Conservation (phyloP, 2,113 vertebrate genomes). For the Vireo altiloquus region DNA sequence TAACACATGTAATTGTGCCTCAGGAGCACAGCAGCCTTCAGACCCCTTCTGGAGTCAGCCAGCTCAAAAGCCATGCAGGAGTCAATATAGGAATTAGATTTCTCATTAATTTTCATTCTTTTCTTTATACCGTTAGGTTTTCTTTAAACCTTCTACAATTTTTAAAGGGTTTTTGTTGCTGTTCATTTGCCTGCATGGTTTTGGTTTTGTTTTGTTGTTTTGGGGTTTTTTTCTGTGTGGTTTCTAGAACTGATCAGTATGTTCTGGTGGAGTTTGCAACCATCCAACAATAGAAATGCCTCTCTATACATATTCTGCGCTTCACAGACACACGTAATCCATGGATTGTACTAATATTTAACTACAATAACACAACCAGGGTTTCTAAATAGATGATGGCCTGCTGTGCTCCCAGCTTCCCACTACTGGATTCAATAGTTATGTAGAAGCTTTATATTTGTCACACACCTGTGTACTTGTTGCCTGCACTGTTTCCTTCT, state of each 20-base stretch:
- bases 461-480: not conserved
- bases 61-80: not conserved
- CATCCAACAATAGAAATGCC: not conserved
- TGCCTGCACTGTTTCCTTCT: not conserved
- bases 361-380: not conserved
- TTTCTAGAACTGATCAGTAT: not conserved
- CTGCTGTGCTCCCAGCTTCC: not conserved
- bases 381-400: not conserved
- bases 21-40: not conserved
- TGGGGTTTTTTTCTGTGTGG: not conserved
- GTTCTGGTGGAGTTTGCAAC: not conserved
- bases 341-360: not conserved
- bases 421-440: not conserved
- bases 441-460: not conserved
- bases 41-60: not conserved
- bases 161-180: not conserved
- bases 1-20: not conserved
- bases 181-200: not conserved
- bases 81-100: not conserved
- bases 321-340: fast-evolving
- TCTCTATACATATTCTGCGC: not conserved
- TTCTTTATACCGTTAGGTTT: not conserved
- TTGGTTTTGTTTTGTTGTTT: not conserved
- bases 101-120: not conserved
- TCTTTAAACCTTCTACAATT: not conserved